Percentiles rank a stretch among this genome's conserved stretches.
These are phyloP conservation scores for Drosophila suboccidentalis DNA, from an alignment of 2,888 invertebrate species.

Conservation along the genomic window DNA sequence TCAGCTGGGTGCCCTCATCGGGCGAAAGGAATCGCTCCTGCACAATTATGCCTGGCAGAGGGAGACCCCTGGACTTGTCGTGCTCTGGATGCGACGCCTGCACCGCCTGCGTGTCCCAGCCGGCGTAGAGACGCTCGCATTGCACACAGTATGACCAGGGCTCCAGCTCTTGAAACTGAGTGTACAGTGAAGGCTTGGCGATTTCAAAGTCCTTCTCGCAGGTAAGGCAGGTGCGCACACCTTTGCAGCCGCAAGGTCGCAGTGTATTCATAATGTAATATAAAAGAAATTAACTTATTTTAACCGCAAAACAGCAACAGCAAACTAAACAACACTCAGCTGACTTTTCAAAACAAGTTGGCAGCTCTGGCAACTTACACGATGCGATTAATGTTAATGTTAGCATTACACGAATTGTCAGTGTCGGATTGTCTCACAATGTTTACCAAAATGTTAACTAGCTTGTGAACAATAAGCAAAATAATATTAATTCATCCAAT, in stretches of 20 bases:
- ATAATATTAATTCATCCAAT: too few relatives aligned
- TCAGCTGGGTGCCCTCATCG: constrained; percentile 89
- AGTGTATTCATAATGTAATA: constrained; percentile 76
- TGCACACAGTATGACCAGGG: constrained; percentile 91
- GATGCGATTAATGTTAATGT: neutral
- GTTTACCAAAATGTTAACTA: too few relatives aligned
- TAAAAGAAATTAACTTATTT: neutral
- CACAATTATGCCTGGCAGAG: constrained; percentile 89
- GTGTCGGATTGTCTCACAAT: too few relatives aligned
- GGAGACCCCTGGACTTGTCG: constrained; percentile 53
- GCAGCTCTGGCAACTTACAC: constrained; percentile 7
- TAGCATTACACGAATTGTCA: too few relatives aligned
- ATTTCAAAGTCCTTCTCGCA: constrained; percentile 91
- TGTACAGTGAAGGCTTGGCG: constrained; percentile 83
- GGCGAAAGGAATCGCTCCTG: constrained; percentile 90
- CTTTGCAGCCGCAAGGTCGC: constrained; percentile 95
- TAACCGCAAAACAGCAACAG: too few relatives aligned
- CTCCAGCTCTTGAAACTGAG: constrained; percentile 86
- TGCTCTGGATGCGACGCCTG: constrained; percentile 90
- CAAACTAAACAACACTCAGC: neutral
- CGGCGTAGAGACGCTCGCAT: constrained; percentile 91
- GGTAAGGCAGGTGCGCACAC: constrained; percentile 94
- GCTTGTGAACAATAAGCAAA: too few relatives aligned
- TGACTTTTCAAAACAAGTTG: constrained; percentile 6
- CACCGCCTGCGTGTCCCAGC: constrained; percentile 88